A percentile compares a stretch with the other conserved stretches of the same genome.
Evolutionary conservation across 1,140 invertebrate genomes (phyloP).

Genomic region (Drosophila cardini): DNA sequence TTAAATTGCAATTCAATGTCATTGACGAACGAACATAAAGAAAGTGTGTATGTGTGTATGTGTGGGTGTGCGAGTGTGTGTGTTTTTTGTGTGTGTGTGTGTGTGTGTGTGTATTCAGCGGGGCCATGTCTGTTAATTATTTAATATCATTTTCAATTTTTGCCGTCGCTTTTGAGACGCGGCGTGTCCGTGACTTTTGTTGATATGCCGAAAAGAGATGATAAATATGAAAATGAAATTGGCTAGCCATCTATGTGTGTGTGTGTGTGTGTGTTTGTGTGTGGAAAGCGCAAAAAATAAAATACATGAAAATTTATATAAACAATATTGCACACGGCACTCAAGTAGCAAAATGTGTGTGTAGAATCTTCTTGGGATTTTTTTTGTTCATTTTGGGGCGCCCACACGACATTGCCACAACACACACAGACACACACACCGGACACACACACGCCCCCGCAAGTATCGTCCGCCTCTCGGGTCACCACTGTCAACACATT

Average conservation of each 20-base stretch:
- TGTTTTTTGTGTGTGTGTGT: constrained; percentile 28
- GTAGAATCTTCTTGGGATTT: constrained; percentile 9
- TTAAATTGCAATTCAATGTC: constrained; percentile 79
- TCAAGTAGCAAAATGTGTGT: constrained; percentile 33
- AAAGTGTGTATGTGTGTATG: constrained; percentile 7
- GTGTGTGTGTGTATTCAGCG: constrained; percentile 11
- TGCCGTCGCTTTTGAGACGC: constrained; percentile 46
- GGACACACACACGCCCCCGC: constrained; percentile 40
- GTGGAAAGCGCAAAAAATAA: constrained; percentile 56
- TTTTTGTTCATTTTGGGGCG: constrained; percentile 26
- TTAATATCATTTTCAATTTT: constrained; percentile 83
- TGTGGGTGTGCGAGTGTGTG: constrained; percentile 16
- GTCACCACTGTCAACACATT: constrained; percentile 69
- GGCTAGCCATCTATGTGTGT: constrained; percentile 23
- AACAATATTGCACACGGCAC: constrained; percentile 85
- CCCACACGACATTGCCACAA: constrained; percentile 55
- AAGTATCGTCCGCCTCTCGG: constrained; percentile 11
- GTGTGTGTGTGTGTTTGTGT: constrained; percentile 32
- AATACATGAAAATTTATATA: constrained; percentile 76
- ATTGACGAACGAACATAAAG: constrained; percentile 61
- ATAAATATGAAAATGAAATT: constrained; percentile 81
- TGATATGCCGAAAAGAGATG: constrained; percentile 67
- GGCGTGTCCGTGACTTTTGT: constrained; percentile 81
- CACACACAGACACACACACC: no score
- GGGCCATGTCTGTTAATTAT: constrained; percentile 73